Conservation (phyloP, 2,888 invertebrate species). For the Drosophila atripex region DNA sequence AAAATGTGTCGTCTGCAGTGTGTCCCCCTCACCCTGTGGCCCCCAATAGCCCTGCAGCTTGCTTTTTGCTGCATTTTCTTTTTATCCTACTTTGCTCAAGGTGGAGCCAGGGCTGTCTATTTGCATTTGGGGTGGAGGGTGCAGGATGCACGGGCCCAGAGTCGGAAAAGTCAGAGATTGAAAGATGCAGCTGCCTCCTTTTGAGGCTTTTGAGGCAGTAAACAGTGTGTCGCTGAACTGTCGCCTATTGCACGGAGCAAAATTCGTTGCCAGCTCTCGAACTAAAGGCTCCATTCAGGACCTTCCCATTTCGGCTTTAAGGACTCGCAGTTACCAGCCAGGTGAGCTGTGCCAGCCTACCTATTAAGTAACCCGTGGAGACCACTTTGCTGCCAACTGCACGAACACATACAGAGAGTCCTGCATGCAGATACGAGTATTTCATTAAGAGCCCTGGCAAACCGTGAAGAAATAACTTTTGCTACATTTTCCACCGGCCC, state of each 20-base stretch:
- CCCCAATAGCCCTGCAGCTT: conserved; percentile 16
- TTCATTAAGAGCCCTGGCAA: conserved; percentile 66
- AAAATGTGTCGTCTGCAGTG: conserved; percentile 79
- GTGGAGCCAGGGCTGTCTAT: conserved; percentile 65
- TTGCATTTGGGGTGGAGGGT: conserved; percentile 57
- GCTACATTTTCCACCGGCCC: conserved; percentile 62
- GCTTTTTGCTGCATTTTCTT: conserved; percentile 66
- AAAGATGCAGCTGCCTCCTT: conserved; percentile 65
- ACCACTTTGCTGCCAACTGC: conserved; percentile 50
- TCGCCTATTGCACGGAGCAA: conserved; percentile 9
- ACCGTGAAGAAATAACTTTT: conserved; percentile 75
- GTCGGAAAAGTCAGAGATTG: conserved; percentile 41
- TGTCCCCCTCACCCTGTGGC: neutral
- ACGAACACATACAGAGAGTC: conserved; percentile 9
- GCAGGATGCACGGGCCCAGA: neutral
- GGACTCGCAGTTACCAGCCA: conserved; percentile 23
- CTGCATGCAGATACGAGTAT: conserved; percentile 36
- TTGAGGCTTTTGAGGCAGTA: conserved; percentile 44
- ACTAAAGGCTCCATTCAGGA: conserved; percentile 4
- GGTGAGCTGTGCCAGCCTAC: conserved; percentile 23
- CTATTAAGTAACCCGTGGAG: conserved; percentile 51
- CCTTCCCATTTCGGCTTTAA: conserved; percentile 21
- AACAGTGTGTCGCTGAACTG: conserved; percentile 68
- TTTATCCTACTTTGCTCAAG: conserved; percentile 75
- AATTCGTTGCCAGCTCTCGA: conserved; percentile 26